Conservation (phyloP, 2,797 vertebrate genomes). For the Falco concolor region DNA sequence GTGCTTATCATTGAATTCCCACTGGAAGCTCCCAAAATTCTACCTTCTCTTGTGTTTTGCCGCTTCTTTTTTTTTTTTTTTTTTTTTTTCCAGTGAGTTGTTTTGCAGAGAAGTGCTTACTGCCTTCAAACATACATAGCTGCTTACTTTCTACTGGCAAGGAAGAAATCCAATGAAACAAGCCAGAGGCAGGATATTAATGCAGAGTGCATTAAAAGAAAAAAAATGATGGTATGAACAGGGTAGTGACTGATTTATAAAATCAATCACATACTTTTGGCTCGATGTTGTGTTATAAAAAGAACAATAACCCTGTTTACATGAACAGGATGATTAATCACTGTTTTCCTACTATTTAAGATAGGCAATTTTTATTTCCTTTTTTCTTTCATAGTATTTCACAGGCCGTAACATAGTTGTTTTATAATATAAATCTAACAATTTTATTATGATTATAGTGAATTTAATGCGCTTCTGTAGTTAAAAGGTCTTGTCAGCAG, state of each 20-base stretch:
- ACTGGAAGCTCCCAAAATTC: constrained; percentile 1
- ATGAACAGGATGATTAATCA: constrained; percentile 60
- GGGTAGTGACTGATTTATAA: constrained; percentile 42
- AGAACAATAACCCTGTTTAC: constrained; percentile 62
- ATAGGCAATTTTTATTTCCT: not conserved
- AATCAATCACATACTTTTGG: constrained; percentile 53
- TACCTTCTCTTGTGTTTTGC: not conserved
- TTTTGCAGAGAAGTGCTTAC: not conserved
- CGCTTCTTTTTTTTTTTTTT: not conserved
- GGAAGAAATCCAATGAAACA: constrained; percentile 58
- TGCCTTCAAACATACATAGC: not conserved
- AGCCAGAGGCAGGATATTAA: constrained; percentile 56
- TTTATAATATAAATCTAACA: constrained; percentile 1
- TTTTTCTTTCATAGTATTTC: not conserved
- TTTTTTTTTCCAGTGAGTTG: not conserved
- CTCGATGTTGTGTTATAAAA: constrained; percentile 45
- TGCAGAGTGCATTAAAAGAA: constrained; percentile 56
- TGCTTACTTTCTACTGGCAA: constrained; percentile 29
- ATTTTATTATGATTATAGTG: not conserved
- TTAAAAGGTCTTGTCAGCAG: constrained; percentile 4
- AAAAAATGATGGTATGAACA: constrained; percentile 20
- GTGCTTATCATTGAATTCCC: constrained; percentile 25
- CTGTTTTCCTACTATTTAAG: constrained; percentile 15
- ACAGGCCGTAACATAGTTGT: not conserved
- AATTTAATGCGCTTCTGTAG: not conserved